Base-by-base conservation (phyloP, 2,797 vertebrate genomes). In the Gallirallus australis region DNA sequence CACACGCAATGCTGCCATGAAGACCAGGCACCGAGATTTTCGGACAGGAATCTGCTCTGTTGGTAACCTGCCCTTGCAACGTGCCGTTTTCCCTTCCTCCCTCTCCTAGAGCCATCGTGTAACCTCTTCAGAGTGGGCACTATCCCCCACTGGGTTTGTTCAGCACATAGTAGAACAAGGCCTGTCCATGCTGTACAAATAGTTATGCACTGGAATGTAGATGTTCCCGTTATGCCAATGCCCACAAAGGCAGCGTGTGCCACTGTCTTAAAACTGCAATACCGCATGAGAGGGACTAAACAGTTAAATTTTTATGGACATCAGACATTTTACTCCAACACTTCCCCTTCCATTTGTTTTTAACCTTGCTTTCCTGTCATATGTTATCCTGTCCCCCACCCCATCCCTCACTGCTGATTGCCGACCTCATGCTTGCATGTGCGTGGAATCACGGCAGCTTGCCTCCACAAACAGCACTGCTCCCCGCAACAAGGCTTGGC, bases 341-440 rank as follows among this genome's bases (percentile, higher is more conserved):
- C 42, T 94, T 96, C 90, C 68, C 20, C 20, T 85, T 90, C 87
- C 53, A 82, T 84, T 94, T 92, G 95, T 96, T 92, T 94, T 94
- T 27, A 78, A 82, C 47, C 16, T 77, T 33, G 21, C 6, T 88
- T 87, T 94, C 47, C 42, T 86, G 73, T 88, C 89, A 21, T 28
- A 30, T 47, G 83, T 33, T 75, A 63, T 95, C 86, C 79, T 84
- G 53, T 80, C 48, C 40, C 20, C 42, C 12, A 19, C 61, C 31
- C 76, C 78, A 83, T 90, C 37, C 68, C 42, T 69, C 6, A 23
- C 13, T 42, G 13, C 30, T 19, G 8, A 69, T 85, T 92, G 82
- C 48, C 11, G 4, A 70, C 37, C 48, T 35, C 7, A 24, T 8
- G 30, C 23, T 70, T 45, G 16, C 9, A 8, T 31, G 79, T 31